Base-by-base conservation (phyloP, 2,888 invertebrate species). In the Drosophila prolongata region DNA sequence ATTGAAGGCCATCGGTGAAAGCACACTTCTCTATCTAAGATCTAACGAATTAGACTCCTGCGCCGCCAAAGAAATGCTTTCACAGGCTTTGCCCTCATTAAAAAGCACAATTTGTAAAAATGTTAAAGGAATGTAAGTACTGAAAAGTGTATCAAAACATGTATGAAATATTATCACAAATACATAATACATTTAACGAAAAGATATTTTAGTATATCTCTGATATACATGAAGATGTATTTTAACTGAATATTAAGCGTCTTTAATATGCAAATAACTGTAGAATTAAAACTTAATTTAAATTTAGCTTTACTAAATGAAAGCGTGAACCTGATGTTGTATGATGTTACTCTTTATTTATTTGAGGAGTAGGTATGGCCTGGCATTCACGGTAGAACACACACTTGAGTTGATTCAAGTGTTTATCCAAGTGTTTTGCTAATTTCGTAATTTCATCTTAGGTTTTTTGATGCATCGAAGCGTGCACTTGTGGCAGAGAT, bases 401-500 rank as follows among this genome's bases (percentile, higher is more conserved):
- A 52, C 35, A 70, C 56, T 50, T 30, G 55, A 58, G 56, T 53
- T 14, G 53, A 37, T 66, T 49, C 35, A 59, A 60, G 68, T 81
- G 55, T 71, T 59, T 50, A 65, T 34, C 37, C 35, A 60, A 59
- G 70, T 49, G 47, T 60, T 53, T 71, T 46, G 53, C 49, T 58
- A 46, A 49, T 69, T 68, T 68, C 52, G 53, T 61, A 65, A 60
- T 49, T 54, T 30, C 38, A 35, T 46, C 46, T 64, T 50, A 24
- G 49, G 46, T 55, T 61, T 57, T 58, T 71, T 40, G 42, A 46
- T 43, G 50, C 67, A 87, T 52, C 52, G 62, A 68, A 60, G 74
- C 76, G 67, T 70, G 55, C 49, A 66, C 54, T 68, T 65, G 37
- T 65, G 44, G 27, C 34, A 40, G 44, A 43, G 70, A 87, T 84